Evolutionary conservation across 2,113 vertebrate species (phyloP).

Genomic region (Percina caprodes): DNA sequence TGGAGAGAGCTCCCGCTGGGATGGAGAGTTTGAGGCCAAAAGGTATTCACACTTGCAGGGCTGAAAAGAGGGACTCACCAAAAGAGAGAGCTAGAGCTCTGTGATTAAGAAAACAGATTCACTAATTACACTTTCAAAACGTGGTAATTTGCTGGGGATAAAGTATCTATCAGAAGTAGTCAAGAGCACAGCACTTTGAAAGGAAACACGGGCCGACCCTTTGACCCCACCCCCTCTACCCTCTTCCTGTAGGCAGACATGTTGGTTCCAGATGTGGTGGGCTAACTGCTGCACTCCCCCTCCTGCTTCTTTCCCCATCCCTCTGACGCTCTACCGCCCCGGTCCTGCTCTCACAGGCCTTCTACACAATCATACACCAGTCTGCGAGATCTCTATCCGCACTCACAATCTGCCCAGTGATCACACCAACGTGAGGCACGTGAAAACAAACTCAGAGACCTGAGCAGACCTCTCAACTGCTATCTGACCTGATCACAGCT

Average conservation of each 20-base stretch:
- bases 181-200: conserved; percentile 88
- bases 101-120: conserved; percentile 96
- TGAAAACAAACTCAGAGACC: conserved; percentile 73
- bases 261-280: conserved; percentile 94
- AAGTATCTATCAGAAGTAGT: conserved; percentile 96
- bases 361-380: conserved; percentile 68
- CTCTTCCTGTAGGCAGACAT: conserved; percentile 92
- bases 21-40: conserved; percentile 63
- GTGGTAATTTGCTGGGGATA: conserved; percentile 94
- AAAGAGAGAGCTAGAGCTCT: conserved; percentile 86
- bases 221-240: conserved; percentile 88
- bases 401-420: conserved; percentile 66
- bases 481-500: conserved; percentile 62
- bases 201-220: conserved; percentile 91
- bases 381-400: conserved; percentile 76
- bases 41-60: conserved; percentile 72
- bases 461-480: conserved; percentile 57
- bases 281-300: conserved; percentile 54
- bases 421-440: conserved; percentile 60
- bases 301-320: conserved; percentile 69
- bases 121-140: conserved; percentile 96
- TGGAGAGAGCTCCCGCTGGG: conserved; percentile 65
- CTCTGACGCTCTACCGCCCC: conserved; percentile 63
- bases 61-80: conserved; percentile 76
- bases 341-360: conserved; percentile 61